Percentiles rank a stretch among this genome's conserved stretches.
Conservation (phyloP, 1,140 invertebrate species). For the Bombus cullumanus region DNA sequence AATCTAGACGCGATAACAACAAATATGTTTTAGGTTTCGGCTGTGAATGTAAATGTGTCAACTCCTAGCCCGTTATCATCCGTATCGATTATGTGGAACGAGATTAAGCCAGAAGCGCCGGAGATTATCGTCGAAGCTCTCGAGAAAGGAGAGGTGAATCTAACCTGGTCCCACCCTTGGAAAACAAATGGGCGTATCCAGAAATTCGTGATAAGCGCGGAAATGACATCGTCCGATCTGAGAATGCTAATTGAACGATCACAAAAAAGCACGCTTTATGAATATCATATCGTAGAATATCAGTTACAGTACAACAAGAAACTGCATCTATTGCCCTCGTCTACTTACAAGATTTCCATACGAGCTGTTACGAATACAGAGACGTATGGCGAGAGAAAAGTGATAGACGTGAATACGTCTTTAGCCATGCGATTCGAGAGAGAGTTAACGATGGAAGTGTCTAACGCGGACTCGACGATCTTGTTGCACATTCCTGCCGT, state of each 20-base stretch:
- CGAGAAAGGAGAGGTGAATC: constrained; percentile 27
- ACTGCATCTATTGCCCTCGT: constrained; percentile 59
- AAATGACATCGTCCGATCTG: constrained; percentile 37
- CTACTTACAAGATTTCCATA: constrained; percentile 54
- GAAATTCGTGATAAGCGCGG: constrained; percentile 31
- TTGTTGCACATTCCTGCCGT: constrained; percentile 61
- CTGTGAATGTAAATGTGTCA: constrained; percentile 19
- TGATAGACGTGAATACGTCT: constrained; percentile 2
- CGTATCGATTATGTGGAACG: neutral
- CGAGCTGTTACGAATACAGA: constrained; percentile 39
- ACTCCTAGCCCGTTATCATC: neutral
- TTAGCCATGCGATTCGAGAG: constrained; percentile 41
- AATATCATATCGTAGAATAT: constrained; percentile 33
- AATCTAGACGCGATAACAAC: neutral
- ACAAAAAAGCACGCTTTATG: neutral
- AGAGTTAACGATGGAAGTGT: neutral
- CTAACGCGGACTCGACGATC: constrained; percentile 47
- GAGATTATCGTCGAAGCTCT: neutral
- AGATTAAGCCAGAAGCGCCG: constrained; percentile 35
- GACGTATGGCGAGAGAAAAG: neutral
- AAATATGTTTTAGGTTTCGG: constrained; percentile 5
- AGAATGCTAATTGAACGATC: neutral
- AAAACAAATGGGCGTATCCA: constrained; percentile 37
- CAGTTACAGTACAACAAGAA: constrained; percentile 17
- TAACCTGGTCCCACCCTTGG: constrained; percentile 66